Percentiles rank a stretch among this genome's conserved stretches.
phyloP scores from a whole-genome alignment of 2,113 vertebrate species.

The Oreochromis niloticus region DNA sequence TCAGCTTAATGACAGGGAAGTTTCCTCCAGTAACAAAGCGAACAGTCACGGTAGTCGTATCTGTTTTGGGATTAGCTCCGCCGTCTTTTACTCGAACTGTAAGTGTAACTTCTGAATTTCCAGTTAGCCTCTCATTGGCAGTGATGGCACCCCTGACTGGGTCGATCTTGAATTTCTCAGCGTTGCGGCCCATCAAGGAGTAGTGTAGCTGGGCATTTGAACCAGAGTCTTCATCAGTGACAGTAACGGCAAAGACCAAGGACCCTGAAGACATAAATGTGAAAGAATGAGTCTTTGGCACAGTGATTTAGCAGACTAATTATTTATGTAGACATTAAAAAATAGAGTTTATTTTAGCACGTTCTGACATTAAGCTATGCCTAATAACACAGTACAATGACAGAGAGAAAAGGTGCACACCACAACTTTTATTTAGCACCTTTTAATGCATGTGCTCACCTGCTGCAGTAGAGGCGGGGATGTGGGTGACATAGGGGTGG shows the following conservation, averaged over 20 bases:
- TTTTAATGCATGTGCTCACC: slow-evolving; percentile 66
- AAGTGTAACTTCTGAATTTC: slow-evolving; percentile 87
- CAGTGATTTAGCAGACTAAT: neutral
- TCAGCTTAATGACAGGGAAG: slow-evolving; percentile 83
- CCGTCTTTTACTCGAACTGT: slow-evolving; percentile 88
- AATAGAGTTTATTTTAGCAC: neutral
- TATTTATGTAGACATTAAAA: neutral
- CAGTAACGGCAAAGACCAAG: slow-evolving; percentile 92
- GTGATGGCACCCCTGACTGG: slow-evolving; percentile 86
- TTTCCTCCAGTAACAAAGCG: slow-evolving; percentile 85
- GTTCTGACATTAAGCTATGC: neutral
- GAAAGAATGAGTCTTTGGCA: neutral
- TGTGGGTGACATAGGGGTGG: slow-evolving; percentile 94
- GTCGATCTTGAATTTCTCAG: slow-evolving; percentile 91
- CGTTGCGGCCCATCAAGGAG: slow-evolving; percentile 84
- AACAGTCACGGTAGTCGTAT: slow-evolving; percentile 90
- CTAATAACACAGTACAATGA: neutral
- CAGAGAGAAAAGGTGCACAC: neutral
- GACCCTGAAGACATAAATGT: slow-evolving; percentile 73
- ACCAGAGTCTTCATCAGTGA: slow-evolving; percentile 88
- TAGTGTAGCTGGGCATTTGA: slow-evolving; percentile 89
- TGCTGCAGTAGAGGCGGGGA: slow-evolving; percentile 82
- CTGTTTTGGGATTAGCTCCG: slow-evolving; percentile 79
- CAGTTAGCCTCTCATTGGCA: slow-evolving; percentile 75
- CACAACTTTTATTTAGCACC: neutral